Evolutionary conservation across 2,797 vertebrate genomes (phyloP), one percentile per base, ranked within the genome.

Genomic region (Calcarius lapponicus): DNA sequence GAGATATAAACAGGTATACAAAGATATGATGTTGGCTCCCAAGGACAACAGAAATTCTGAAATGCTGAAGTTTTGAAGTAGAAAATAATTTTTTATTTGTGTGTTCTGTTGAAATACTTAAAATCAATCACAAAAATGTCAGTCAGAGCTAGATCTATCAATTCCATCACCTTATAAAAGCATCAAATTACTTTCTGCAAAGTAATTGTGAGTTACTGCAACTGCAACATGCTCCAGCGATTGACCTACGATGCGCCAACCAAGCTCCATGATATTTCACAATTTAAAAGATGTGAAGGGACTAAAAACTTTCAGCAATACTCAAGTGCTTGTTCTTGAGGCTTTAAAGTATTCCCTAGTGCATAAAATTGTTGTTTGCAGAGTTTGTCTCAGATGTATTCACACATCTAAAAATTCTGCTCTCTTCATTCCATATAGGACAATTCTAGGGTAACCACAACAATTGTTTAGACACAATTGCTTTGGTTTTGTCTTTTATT

Each of bases 191-290:
- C 26, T 15, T 80, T 31, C 36, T 15, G 5, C 7, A 21, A 78
- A 56, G 28, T 31, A 38, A 50, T 17, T 14, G 1, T 7, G 21
- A 29, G 20, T 51, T 50, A 43, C 22, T 31, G 40, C 22, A 45
- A 12, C 40, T 9, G 26, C 0, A 2, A 29, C 3, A 1, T 25
- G 13, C 6, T 17, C 19, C 26, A 20, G 31, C 16, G 22, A 45
- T 6, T 22, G 17, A 32, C 5, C 1, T 13, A 40, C 0, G 0
- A 28, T 5, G 9, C 28, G 56, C 19, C 45, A 58, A 9, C 14
- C 42, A 48, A 53, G 15, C 17, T 43, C 11, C 1, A 2, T 9
- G 16, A 9, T 29, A 15, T n/a, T 86, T 76, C 13, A 32, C 17
- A 7, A 18, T 48, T 80, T 70, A 48, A 42, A 15, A 50, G 17